Evolutionary conservation across 2,888 invertebrate species (phyloP).

Genomic region (Dicyrtomina minuta): DNA sequence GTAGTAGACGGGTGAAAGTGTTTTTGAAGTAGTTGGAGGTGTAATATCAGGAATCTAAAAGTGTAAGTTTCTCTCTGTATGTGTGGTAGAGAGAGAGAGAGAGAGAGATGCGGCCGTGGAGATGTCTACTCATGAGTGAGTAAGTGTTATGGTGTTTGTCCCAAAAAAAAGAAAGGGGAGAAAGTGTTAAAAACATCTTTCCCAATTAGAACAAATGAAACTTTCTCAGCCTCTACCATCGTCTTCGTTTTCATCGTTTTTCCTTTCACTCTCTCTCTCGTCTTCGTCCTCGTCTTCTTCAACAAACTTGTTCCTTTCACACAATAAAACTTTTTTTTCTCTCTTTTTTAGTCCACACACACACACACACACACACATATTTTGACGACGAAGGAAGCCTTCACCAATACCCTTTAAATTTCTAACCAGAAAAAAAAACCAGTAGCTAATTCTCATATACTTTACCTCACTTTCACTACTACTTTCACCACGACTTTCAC

Average conservation of each 20-base stretch:
- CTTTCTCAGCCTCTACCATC: conserved; percentile 18
- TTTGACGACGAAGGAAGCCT: too few relatives aligned
- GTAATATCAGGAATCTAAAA: too few relatives aligned
- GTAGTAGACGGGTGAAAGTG: too few relatives aligned
- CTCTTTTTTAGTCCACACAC: neutral
- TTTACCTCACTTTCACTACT: too few relatives aligned
- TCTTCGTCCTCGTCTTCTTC: neutral
- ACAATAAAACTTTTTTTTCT: neutral
- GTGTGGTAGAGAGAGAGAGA: neutral
- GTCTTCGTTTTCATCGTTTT: too few relatives aligned
- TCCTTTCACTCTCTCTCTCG: conserved; percentile 5
- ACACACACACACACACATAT: too few relatives aligned
- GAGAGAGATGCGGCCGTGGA: neutral
- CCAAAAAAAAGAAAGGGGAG: neutral
- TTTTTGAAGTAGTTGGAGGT: too few relatives aligned
- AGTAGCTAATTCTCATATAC: too few relatives aligned
- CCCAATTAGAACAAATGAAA: conserved; percentile 35
- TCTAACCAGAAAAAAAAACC: too few relatives aligned
- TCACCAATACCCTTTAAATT: too few relatives aligned
- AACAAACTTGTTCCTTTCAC: neutral
- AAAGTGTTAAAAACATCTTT: conserved; percentile 33
- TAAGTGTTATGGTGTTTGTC: conserved; percentile 1
- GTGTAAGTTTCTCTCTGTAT: too few relatives aligned
- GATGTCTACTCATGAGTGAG: neutral
- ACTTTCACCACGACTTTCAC: too few relatives aligned